Evolutionary conservation across 2,113 vertebrate genomes (phyloP).

Genomic region (Sceloporus undulatus): DNA sequence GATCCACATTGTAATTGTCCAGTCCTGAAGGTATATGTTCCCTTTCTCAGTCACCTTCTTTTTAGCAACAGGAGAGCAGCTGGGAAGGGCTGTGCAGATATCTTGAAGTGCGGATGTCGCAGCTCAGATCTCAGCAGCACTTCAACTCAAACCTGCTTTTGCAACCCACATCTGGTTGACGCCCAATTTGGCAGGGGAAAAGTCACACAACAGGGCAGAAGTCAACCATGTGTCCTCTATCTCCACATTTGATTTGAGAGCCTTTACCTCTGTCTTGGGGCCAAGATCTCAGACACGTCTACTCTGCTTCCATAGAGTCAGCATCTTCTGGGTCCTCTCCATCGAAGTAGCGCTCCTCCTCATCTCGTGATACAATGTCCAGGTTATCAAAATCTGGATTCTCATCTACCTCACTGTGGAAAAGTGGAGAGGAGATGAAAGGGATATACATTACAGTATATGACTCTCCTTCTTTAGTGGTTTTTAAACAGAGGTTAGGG

Average conservation of each 20-base stretch:
- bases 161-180: neutral
- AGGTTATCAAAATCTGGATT: constrained; percentile 93
- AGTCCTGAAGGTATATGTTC: neutral
- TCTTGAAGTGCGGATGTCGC: no score
- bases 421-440: neutral
- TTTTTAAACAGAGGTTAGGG: no score
- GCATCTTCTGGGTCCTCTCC: constrained; percentile 75
- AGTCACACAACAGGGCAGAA: neutral
- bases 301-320: constrained; percentile 54
- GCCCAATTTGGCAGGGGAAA: no score
- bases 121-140: neutral
- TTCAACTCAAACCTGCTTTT: neutral
- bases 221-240: neutral
- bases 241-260: accelerated
- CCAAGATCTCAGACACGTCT: neutral
- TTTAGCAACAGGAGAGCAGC: neutral
- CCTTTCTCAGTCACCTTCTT: neutral
- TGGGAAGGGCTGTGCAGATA: neutral
- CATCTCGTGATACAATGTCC: constrained; percentile 89
- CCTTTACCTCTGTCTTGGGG: neutral
- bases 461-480: no score
- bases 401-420: constrained; percentile 86
- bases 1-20: no score
- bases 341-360: constrained; percentile 92
- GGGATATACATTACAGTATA: neutral